Conservation (phyloP, 2,888 invertebrate species). For the Teleiodes luculella region DNA sequence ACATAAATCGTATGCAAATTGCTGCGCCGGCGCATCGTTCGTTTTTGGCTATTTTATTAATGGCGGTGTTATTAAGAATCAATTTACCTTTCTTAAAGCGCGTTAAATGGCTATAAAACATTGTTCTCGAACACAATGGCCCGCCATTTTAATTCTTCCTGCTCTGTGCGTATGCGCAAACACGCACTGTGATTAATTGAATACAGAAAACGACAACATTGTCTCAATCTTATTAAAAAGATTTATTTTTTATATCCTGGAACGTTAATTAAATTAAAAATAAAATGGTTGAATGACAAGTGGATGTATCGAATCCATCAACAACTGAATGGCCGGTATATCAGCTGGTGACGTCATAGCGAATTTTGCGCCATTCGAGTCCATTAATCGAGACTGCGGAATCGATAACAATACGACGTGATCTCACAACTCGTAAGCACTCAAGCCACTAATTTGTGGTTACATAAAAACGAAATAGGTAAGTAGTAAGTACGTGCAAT, state of each 20-base stretch:
- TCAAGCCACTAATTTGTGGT: background rate
- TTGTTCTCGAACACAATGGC: conserved; percentile 36
- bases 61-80: conserved; percentile 64
- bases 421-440: background rate
- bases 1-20: conserved; percentile 61
- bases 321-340: background rate
- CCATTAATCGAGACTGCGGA: background rate
- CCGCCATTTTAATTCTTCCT: conserved; percentile 40
- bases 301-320: conserved; percentile 6
- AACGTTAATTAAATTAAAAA: conserved; percentile 13
- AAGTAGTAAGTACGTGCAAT: background rate
- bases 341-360: background rate
- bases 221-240: conserved; percentile 30
- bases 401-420: background rate
- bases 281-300: conserved; percentile 12
- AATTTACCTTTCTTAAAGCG: conserved; percentile 56
- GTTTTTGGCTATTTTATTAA: conserved; percentile 59
- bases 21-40: conserved; percentile 34
- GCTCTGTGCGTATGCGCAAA: conserved; percentile 24
- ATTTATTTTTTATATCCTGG: conserved; percentile 24
- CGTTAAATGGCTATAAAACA: conserved; percentile 35
- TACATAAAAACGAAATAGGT: conserved; percentile 2
- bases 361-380: background rate
- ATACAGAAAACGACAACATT: conserved; percentile 27
- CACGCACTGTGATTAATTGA: conserved; percentile 34